A percentile compares a stretch with the other conserved stretches of the same genome.
phyloP scores from a whole-genome alignment of 2,113 vertebrate genomes.

The Misgurnus mizolepis region DNA sequence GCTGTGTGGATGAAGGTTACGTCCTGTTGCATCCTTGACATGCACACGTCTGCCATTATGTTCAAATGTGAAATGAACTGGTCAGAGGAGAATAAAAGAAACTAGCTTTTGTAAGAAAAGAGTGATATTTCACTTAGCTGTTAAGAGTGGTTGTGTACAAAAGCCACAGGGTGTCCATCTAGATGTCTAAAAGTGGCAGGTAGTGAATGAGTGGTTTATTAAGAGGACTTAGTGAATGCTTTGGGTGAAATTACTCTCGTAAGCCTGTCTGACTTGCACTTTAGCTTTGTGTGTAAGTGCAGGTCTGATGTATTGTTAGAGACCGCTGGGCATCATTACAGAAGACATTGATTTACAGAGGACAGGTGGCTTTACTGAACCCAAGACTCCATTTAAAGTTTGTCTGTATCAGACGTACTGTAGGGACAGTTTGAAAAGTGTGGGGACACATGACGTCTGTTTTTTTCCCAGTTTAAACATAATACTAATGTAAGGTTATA shows the following conservation, averaged over 20 bases:
- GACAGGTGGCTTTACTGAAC: background rate
- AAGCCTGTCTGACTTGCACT: slow-evolving; percentile 3
- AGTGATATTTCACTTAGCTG: background rate
- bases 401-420: background rate
- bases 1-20: slow-evolving; percentile 46
- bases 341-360: background rate
- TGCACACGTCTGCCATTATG: slow-evolving; percentile 23
- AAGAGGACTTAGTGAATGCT: slow-evolving; percentile 12
- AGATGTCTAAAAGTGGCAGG: background rate
- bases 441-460: background rate
- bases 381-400: background rate
- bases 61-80: slow-evolving; percentile 12
- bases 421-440: background rate
- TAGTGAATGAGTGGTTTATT: slow-evolving; percentile 17
- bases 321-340: slow-evolving; percentile 10
- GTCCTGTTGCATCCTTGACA: slow-evolving; percentile 52
- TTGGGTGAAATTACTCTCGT: slow-evolving; percentile 5
- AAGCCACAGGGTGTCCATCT: slow-evolving; percentile 12
- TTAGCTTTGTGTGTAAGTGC: background rate
- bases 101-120: background rate
- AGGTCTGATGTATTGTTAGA: background rate
- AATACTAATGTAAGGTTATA: too few relatives aligned
- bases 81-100: slow-evolving; percentile 16
- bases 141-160: background rate
- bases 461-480: too few relatives aligned